Evolutionary conservation across 2,797 vertebrate genomes (phyloP).

Genomic region (Serranus cabrilla): DNA sequence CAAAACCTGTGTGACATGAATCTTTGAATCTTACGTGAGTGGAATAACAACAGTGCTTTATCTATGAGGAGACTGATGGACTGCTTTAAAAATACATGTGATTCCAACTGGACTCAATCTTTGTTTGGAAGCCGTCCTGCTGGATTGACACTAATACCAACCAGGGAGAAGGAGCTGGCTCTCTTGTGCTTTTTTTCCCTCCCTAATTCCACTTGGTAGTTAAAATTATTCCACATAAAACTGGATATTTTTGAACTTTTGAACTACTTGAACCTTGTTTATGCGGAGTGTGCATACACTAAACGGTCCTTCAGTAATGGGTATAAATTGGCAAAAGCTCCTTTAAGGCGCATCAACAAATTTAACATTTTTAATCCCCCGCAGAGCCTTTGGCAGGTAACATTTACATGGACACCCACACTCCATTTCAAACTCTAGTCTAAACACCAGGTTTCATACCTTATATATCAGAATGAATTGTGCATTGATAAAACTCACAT

Average conservation of each 20-base stretch:
- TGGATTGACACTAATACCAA: conserved; percentile 32
- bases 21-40: conserved; percentile 52
- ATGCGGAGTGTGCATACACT: conserved; percentile 19
- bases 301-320: conserved; percentile 1
- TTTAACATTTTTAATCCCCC: conserved; percentile 6
- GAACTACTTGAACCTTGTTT: conserved; percentile 20
- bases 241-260: conserved; percentile 1
- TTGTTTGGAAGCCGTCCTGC: conserved; percentile 41
- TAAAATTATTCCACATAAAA: conserved; percentile 6
- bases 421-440: conserved; percentile 16
- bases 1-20: conserved; percentile 54
- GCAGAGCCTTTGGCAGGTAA: conserved; percentile 29
- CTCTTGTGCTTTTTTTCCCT: neutral
- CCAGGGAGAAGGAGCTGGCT: conserved; percentile 20
- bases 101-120: conserved; percentile 51
- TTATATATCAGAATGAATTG: neutral
- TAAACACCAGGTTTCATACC: conserved; percentile 23
- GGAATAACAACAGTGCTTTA: conserved; percentile 51
- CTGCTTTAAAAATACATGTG: conserved; percentile 62
- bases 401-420: conserved; percentile 32
- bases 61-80: conserved; percentile 43
- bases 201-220: conserved; percentile 1
- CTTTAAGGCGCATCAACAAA: conserved; percentile 11
- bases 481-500: neutral
- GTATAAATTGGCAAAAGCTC: neutral